Evolutionary conservation across 2,113 vertebrate genomes (phyloP), one percentile per base, ranked within the genome.

Genomic region (Carassius auratus): DNA sequence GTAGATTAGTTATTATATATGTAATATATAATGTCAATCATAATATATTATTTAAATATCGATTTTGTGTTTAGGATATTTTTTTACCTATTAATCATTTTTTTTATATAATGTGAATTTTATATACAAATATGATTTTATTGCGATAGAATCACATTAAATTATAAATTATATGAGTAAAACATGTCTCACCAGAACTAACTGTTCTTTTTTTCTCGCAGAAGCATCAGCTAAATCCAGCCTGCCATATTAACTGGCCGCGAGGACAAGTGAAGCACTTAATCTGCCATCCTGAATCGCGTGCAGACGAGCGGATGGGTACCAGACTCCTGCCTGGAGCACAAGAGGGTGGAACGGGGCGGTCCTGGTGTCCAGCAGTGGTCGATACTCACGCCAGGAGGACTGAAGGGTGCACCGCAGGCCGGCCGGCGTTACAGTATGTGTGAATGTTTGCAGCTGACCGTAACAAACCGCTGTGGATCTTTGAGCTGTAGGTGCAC

Each of bases 281-380:
- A 94, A 94, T 90, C 92, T 94, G 94, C 95, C 94, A 93, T 91
- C 90, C 92, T 87, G 86, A 94, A n/a, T 95, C 90, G 87, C 89
- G 90, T 88, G 84, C 89, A 90, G 79, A 90, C 88, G 76, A 84
- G 90, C 83, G 89, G 91, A 93, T 90, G 84, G 88, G 79, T 89
- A 87, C 68, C 83, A 71, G 82, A 83, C 80, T 88, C 85, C 30
- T 17, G 30, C 30, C 30, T 69, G 66, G 17, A 69, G 75, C 87
- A 87, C 76, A 77, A 50, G 75, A 85, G 82, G 83, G 83, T 3
- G 12, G 36, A 75, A 87, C 7, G 17, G 57, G 68, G 12, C 26
- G 17, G 19, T 86, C 88, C 90, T 91, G 87, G 88, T 85, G 77
- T 85, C 52, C 23, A 19, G 81, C 85, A 86, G 80, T 79, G 81